These are phyloP conservation scores for Sericinus montela DNA, from an alignment of 2,888 invertebrate species.

Conservation along the genomic window DNA sequence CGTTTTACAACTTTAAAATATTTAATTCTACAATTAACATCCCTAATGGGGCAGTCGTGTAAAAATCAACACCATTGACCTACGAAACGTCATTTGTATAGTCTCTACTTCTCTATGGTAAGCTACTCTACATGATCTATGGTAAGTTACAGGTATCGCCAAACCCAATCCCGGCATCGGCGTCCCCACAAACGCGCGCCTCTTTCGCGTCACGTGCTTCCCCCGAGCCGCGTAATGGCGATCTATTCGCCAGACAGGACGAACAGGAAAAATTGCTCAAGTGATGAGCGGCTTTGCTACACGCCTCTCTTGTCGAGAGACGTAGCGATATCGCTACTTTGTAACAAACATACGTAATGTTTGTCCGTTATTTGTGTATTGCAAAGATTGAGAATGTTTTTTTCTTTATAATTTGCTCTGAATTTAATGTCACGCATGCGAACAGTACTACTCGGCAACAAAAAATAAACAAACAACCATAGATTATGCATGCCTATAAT, in stretches of 20 bases:
- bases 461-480: not conserved
- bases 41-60: too few species aligned
- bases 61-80: too few species aligned
- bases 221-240: constrained; percentile 47
- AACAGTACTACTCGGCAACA: not conserved
- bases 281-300: constrained; percentile 23
- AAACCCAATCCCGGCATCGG: constrained; percentile 52
- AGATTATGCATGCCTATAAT: not conserved
- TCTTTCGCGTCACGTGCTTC: constrained; percentile 44
- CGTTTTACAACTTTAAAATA: too few species aligned
- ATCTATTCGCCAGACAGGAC: constrained; percentile 41
- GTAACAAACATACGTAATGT: not conserved
- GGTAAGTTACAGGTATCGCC: constrained; percentile 54
- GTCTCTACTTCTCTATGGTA: too few species aligned
- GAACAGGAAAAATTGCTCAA: constrained; percentile 62
- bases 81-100: too few species aligned
- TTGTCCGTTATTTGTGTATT: not conserved
- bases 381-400: not conserved
- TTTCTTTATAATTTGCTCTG: not conserved
- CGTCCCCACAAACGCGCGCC: constrained; percentile 49
- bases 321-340: not conserved
- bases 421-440: not conserved
- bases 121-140: too few species aligned
- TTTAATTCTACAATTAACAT: too few species aligned
- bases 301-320: not conserved